phyloP scores from a whole-genome alignment of 1,140 invertebrate species.

The Frieseomelitta varia region DNA sequence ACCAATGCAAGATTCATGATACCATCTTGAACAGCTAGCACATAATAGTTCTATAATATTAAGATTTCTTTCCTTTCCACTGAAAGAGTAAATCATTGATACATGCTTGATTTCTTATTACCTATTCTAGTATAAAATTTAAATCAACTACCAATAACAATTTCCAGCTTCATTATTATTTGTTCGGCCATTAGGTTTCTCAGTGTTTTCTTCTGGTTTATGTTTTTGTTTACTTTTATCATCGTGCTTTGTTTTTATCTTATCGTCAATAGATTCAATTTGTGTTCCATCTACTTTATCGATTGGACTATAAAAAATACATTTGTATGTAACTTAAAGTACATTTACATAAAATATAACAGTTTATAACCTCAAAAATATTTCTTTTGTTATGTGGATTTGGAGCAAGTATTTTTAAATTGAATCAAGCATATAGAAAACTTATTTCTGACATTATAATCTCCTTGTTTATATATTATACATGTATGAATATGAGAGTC shows the following conservation, averaged over 20 bases:
- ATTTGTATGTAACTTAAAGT: slow-evolving; percentile 15
- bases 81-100: slow-evolving; percentile 79
- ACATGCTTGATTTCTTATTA: slow-evolving; percentile 2
- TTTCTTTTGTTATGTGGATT: neutral
- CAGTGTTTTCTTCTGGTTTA: slow-evolving; percentile 67
- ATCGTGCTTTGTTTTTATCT: slow-evolving; percentile 57
- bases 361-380: slow-evolving; percentile 49
- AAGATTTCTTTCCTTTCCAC: slow-evolving; percentile 95
- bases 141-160: slow-evolving; percentile 77
- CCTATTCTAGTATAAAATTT: neutral
- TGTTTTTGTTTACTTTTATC: slow-evolving; percentile 62
- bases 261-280: slow-evolving; percentile 57
- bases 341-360: neutral
- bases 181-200: slow-evolving; percentile 69
- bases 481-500: neutral
- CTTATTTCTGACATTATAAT: neutral
- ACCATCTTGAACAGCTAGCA: slow-evolving; percentile 94
- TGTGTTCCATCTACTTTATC: slow-evolving; percentile 63
- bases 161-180: slow-evolving; percentile 71
- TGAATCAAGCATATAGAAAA: neutral
- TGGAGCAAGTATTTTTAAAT: neutral
- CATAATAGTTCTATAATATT: slow-evolving; percentile 95
- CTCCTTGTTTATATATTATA: neutral
- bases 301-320: slow-evolving; percentile 56
- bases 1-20: slow-evolving; percentile 95